A percentile compares a stretch with the other conserved stretches of the same genome.
Conservation (phyloP, 30 jellyfish, hydroid and myxozoan genomes). For the Cassiopea andromeda region DNA sequence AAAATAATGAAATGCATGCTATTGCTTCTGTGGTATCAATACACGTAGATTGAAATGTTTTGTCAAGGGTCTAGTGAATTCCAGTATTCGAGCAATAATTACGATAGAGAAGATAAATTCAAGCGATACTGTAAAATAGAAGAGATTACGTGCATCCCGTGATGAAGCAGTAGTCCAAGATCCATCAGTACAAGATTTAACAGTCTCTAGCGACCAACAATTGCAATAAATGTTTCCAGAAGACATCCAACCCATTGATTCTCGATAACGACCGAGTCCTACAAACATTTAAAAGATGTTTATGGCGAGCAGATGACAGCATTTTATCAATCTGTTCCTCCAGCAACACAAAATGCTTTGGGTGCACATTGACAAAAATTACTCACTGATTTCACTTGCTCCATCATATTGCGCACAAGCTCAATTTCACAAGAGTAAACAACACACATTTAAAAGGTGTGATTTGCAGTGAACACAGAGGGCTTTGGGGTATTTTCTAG, state of each 20-base stretch:
- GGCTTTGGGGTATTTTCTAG: constrained; percentile 47
- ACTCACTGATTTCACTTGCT: constrained; percentile 23
- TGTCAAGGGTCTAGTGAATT: constrained; percentile 47
- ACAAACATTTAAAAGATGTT: constrained; percentile 42
- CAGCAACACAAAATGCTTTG: constrained; percentile 33
- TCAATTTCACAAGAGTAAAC: constrained; percentile 53
- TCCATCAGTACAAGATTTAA: constrained; percentile 19
- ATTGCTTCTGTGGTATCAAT: constrained; percentile 37
- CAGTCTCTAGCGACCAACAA: constrained; percentile 34
- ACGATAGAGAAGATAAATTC: constrained; percentile 34
- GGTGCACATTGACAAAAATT: constrained; percentile 23
- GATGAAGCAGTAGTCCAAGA: constrained; percentile 35
- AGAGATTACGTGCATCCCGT: constrained; percentile 26
- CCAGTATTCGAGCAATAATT: constrained; percentile 43
- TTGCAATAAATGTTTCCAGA: constrained; percentile 1
- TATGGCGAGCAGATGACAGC: constrained; percentile 34
- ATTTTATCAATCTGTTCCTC: not conserved
- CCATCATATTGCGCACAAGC: constrained; percentile 68
- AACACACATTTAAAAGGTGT: constrained; percentile 73
- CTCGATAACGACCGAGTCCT: constrained; percentile 54
- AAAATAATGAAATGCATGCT: constrained; percentile 12
- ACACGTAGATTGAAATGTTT: constrained; percentile 44
- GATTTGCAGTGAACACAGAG: constrained; percentile 62
- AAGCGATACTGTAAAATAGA: constrained; percentile 16
- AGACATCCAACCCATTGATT: constrained; percentile 52